These are phyloP conservation scores for Rhagonycha lutea DNA, from an alignment of 2,888 invertebrate genomes.

Conservation along the genomic window DNA sequence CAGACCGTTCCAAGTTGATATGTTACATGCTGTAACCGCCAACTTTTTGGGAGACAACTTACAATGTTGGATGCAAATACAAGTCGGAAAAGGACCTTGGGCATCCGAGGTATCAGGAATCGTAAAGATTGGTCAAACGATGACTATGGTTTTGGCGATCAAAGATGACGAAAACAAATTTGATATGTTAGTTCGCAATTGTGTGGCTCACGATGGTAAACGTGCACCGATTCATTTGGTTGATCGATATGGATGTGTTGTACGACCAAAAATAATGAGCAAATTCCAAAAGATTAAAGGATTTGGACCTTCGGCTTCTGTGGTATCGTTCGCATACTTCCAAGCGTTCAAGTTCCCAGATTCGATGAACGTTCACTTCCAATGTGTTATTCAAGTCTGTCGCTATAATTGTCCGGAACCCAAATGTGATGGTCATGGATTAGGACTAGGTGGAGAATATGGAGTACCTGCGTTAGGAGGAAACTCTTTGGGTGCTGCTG, in stretches of 20 bases:
- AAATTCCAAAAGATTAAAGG: constrained; percentile 96
- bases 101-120: constrained; percentile 96
- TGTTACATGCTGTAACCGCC: constrained; percentile 92
- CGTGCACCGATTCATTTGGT: constrained; percentile 91
- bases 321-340: constrained; percentile 94
- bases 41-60: constrained; percentile 94
- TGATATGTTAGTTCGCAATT: constrained; percentile 92
- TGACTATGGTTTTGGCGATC: constrained; percentile 96
- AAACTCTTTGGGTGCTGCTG: constrained; percentile 49
- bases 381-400: constrained; percentile 94
- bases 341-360: constrained; percentile 97
- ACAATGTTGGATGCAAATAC: constrained; percentile 98
- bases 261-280: constrained; percentile 92
- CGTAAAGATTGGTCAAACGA: constrained; percentile 94
- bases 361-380: constrained; percentile 96
- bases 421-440: constrained; percentile 73
- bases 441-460: constrained; percentile 65
- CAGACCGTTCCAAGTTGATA: constrained; percentile 94
- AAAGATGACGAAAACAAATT: constrained; percentile 96
- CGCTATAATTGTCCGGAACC: constrained; percentile 92
- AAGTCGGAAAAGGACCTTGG: constrained; percentile 95
- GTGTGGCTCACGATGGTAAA: constrained; percentile 93
- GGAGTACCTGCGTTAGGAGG: constrained; percentile 61
- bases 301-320: constrained; percentile 92
- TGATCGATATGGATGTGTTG: constrained; percentile 92